Evolutionary conservation across 2,113 vertebrate species (phyloP).

Genomic region (Promerops cafer): DNA sequence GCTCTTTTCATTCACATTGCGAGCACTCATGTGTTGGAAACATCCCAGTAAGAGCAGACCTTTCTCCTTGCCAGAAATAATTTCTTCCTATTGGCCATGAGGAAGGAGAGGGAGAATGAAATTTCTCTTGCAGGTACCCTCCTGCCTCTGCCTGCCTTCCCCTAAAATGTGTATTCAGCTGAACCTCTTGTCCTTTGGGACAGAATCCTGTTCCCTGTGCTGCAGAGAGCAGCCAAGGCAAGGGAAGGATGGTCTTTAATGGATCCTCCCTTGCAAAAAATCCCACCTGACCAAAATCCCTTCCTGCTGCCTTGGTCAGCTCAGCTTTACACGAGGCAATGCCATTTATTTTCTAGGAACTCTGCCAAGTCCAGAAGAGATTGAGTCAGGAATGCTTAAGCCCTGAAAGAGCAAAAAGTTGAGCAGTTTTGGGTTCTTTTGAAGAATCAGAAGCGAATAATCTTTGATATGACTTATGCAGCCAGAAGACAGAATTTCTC

Average conservation of each 20-base stretch:
- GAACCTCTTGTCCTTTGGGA: neutral
- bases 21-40: neutral
- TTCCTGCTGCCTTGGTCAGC: neutral
- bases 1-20: neutral
- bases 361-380: neutral
- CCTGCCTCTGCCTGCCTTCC: neutral
- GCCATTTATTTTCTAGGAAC: neutral
- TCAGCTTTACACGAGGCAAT: accelerated
- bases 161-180: accelerated
- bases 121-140: neutral
- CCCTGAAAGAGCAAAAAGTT: neutral
- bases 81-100: neutral
- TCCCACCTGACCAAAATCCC: neutral
- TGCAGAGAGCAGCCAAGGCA: neutral
- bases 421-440: neutral
- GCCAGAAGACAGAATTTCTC: neutral
- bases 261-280: neutral
- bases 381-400: neutral
- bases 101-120: neutral
- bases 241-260: neutral
- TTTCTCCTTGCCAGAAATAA: neutral
- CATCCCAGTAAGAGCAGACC: neutral
- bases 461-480: neutral
- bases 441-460: neutral
- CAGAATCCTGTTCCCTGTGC: neutral